Conservation (phyloP, 2,888 invertebrate genomes). For the Drosophila putrida region DNA sequence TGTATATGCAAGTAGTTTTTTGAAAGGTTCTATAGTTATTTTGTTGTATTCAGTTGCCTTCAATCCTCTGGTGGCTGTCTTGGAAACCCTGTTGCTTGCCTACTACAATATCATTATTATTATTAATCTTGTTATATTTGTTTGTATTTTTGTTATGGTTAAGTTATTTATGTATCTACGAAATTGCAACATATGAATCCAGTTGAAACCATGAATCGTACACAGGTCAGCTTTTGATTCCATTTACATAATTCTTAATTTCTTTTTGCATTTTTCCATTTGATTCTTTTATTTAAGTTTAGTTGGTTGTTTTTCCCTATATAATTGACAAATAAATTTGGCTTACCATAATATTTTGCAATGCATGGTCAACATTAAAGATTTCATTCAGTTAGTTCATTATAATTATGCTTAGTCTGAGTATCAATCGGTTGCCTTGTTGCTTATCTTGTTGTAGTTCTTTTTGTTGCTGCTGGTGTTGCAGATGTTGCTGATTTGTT, state of each 20-base stretch:
- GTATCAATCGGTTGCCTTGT: constrained; percentile 72
- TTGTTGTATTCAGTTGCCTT: constrained; percentile 22
- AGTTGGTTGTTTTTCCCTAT: constrained; percentile 29
- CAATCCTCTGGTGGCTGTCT: constrained; percentile 52
- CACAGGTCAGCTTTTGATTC: constrained; percentile 62
- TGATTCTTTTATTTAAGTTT: constrained; percentile 10
- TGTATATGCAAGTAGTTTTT: constrained; percentile 8
- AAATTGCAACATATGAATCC: constrained; percentile 64
- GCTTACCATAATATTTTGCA: constrained; percentile 76
- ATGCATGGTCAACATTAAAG: constrained; percentile 75
- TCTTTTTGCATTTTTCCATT: constrained; percentile 4
- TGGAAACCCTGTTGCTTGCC: constrained; percentile 60
- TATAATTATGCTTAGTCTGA: constrained; percentile 60
- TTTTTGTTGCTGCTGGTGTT: constrained; percentile 32
- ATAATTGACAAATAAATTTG: constrained; percentile 78
- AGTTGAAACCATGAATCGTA: constrained; percentile 72
- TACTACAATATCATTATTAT: constrained; percentile 9
- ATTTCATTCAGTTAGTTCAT: constrained; percentile 47
- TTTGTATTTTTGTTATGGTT: constrained; percentile 11
- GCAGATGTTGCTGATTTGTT: constrained; percentile 32
- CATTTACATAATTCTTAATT: constrained; percentile 10
- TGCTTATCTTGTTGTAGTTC: constrained; percentile 14
- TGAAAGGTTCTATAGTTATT: constrained; percentile 20
- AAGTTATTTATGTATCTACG: constrained; percentile 25
- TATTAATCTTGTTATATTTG: constrained; percentile 2